These are phyloP conservation scores for Latrodectus elegans DNA, from an alignment of 2,888 invertebrate genomes.

Conservation along the genomic window DNA sequence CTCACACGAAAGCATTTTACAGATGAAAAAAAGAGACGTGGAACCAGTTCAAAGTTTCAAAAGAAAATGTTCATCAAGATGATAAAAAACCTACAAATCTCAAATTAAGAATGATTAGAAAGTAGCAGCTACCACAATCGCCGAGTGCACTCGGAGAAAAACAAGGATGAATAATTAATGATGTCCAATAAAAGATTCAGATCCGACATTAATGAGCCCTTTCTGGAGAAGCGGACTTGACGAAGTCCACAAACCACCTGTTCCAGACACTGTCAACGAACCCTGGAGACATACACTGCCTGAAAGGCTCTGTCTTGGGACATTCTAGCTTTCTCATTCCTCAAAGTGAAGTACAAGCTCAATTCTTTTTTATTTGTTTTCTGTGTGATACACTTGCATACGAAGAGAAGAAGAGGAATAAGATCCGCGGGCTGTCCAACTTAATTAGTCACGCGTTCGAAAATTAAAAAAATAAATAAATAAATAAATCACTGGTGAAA, in stretches of 20 bases:
- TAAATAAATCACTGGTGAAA: too few relatives aligned
- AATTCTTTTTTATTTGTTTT: not conserved
- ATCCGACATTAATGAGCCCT: not conserved
- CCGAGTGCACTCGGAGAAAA: not conserved
- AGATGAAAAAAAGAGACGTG: not conserved
- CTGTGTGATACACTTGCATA: not conserved
- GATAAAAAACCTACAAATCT: slow-evolving; percentile 8
- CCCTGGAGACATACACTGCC: not conserved
- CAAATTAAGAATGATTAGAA: slow-evolving; percentile 6
- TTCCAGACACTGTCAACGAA: slow-evolving; percentile 42
- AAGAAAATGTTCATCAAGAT: not conserved
- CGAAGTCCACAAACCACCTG: slow-evolving; percentile 26
- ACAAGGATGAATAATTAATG: slow-evolving; percentile 42
- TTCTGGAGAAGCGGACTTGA: slow-evolving; percentile 4
- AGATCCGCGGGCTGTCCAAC: not conserved
- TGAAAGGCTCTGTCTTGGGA: not conserved
- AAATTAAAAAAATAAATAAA: not conserved
- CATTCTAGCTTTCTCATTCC: not conserved
- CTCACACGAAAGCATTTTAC: not conserved
- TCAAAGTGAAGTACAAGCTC: not conserved
- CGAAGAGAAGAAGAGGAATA: not conserved
- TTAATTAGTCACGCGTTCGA: not conserved
- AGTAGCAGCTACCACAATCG: not conserved
- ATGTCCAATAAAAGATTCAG: not conserved
- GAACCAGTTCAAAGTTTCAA: not conserved